Percentiles rank a stretch among this genome's conserved stretches.
Evolutionary conservation across 2,888 invertebrate species (phyloP).

Genomic region (Diarsia brunnea): DNA sequence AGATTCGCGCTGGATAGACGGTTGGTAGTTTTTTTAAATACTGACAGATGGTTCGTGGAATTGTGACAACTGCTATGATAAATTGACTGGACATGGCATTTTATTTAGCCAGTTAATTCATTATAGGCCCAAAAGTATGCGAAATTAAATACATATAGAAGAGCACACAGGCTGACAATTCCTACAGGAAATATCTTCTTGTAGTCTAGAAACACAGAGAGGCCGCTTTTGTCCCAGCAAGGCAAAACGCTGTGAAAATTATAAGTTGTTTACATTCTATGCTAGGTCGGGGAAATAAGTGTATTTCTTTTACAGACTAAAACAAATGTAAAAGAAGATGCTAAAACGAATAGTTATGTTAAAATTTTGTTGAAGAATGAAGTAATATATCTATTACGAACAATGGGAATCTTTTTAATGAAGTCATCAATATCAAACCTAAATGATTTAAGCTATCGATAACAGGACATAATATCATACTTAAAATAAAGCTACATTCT

Average conservation of each 20-base stretch:
- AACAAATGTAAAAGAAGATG: not conserved
- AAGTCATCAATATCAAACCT: conserved; percentile 16
- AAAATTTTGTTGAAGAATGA: not conserved
- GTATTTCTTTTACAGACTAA: not conserved
- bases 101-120: not conserved
- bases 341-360: not conserved
- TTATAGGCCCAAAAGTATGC: not conserved
- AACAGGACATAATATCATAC: conserved; percentile 22
- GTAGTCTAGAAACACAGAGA: not conserved
- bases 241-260: not conserved
- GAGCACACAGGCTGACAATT: not conserved
- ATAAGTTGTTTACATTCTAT: not conserved
- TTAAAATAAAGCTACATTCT: conserved; percentile 20
- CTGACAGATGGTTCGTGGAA: not conserved
- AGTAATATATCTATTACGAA: not conserved
- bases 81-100: not conserved
- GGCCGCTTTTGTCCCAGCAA: not conserved
- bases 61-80: not conserved
- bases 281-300: not conserved
- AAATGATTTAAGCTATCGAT: not conserved
- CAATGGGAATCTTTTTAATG: not conserved
- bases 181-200: not conserved
- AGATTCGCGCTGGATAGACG: not conserved
- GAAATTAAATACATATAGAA: not conserved
- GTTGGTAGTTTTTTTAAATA: not conserved